Evolutionary conservation across 2,888 invertebrate species (phyloP), one percentile per base, ranked within the genome.

Genomic region (Sphaeridia pumilis): DNA sequence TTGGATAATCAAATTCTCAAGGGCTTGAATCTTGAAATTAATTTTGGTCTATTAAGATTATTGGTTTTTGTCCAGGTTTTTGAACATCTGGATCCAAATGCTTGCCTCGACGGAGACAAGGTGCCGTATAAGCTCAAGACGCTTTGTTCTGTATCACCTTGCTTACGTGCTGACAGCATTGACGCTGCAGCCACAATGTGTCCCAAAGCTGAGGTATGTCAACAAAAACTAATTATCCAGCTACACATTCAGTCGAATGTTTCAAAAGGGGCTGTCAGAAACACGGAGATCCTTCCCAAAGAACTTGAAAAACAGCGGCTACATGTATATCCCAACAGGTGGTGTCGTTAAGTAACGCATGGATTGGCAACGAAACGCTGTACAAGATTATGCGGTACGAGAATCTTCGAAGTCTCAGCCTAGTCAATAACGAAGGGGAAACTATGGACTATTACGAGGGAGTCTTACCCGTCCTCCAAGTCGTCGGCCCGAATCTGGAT

Each of bases 381-480:
- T 69, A 69, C 58, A 56, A 46, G 46, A 60, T 64, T 47, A 64
- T 64, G 64, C 61, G 58, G 49, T 64, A 63, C 52, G 64, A 64
- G 45, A 54, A 53, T 7, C 51, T 64, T 12, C 55, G 54, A 26
- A 53, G 58, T n/a, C 48, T 64, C 7, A 58, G 58, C 20, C 31
- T 64, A 7, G 45, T 60, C 51, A 69, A 69, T 54, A 60, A 62
- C 38, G 67, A 67, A 14, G 67, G 65, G 0, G 56, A 66, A 31
- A 64, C 67, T 3, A 48, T 69, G n/a, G 67, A 68, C 51, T 70
- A 67, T 56, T 64, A 66, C 22, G 67, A 67, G 45, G 68, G 68
- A 2, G 65, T 70, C 4, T 56, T 69, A 10, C 69, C 69, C 1
- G 55, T 70, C 4, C 65, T 70, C 21, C 66, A 67, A 47, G 65